phyloP scores from a whole-genome alignment of 2,797 vertebrate species.

The Sus cebifrons region DNA sequence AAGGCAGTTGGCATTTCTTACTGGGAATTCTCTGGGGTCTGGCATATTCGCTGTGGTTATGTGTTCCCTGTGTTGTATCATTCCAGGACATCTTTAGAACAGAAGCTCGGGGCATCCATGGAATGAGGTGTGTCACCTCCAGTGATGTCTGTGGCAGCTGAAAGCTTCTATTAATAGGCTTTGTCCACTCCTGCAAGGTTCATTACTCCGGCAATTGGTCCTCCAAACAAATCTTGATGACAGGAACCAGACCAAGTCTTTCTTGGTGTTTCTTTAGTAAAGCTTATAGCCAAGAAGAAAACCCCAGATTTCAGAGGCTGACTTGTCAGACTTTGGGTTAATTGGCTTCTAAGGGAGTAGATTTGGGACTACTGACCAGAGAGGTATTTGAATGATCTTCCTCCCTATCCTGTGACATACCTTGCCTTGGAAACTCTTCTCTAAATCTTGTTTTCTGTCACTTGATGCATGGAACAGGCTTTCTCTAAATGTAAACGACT shows the following conservation, averaged over 20 bases:
- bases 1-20: conserved; percentile 56
- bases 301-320: not conserved
- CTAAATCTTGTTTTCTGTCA: not conserved
- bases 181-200: conserved; percentile 61
- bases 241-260: conserved; percentile 67
- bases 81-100: conserved; percentile 72
- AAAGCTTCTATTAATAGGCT: conserved; percentile 80
- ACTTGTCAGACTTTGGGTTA: conserved; percentile 27
- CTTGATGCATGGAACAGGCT: not conserved
- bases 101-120: conserved; percentile 65
- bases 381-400: not conserved
- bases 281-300: conserved; percentile 22
- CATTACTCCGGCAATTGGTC: conserved; percentile 15
- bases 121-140: conserved; percentile 74
- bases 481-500: not conserved
- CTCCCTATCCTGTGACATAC: not conserved
- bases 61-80: conserved; percentile 29
- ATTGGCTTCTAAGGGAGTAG: conserved; percentile 17
- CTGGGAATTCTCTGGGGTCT: conserved; percentile 17
- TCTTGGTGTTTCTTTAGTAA: conserved; percentile 71
- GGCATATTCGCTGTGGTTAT: conserved; percentile 4
- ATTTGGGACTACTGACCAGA: not conserved
- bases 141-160: conserved; percentile 78
- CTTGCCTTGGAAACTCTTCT: conserved; percentile 12
- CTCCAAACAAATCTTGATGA: conserved; percentile 77